Conservation (phyloP, 1,140 invertebrate species). For the Drosophila jambulina region DNA sequence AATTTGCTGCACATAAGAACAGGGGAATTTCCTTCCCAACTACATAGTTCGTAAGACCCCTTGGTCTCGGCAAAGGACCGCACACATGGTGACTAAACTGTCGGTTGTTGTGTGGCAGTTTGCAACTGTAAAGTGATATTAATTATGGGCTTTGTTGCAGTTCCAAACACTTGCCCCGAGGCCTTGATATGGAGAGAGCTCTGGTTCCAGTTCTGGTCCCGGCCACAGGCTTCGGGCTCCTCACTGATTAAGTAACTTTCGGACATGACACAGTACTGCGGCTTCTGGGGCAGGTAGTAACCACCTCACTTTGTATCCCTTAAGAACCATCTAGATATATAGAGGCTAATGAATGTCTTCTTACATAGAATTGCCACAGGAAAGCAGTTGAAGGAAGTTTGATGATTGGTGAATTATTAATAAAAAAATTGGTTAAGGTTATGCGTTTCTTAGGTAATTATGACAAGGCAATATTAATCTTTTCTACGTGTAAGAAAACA, state of each 20-base stretch:
- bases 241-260: constrained; percentile 62
- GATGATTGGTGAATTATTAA: background rate
- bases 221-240: constrained; percentile 6
- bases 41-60: constrained; percentile 44
- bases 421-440: background rate
- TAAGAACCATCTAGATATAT: constrained; percentile 20
- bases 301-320: background rate
- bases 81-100: constrained; percentile 35
- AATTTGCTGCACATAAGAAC: constrained; percentile 23
- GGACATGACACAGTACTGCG: constrained; percentile 48
- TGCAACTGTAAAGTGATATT: constrained; percentile 68
- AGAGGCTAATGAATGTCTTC: constrained; percentile 26
- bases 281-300: constrained; percentile 14
- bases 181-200: background rate
- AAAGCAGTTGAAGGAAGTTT: background rate
- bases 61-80: constrained; percentile 5
- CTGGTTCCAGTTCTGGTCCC: constrained; percentile 1
- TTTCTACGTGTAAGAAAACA: too few relatives aligned
- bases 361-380: background rate
- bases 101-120: constrained; percentile 37
- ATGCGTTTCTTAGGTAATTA: background rate
- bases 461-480: background rate
- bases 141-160: constrained; percentile 69
- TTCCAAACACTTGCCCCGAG: constrained; percentile 24
- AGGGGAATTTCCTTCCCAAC: constrained; percentile 33